Evolutionary conservation across 2,888 invertebrate species (phyloP).

Genomic region (Chromoteleia sp.): DNA sequence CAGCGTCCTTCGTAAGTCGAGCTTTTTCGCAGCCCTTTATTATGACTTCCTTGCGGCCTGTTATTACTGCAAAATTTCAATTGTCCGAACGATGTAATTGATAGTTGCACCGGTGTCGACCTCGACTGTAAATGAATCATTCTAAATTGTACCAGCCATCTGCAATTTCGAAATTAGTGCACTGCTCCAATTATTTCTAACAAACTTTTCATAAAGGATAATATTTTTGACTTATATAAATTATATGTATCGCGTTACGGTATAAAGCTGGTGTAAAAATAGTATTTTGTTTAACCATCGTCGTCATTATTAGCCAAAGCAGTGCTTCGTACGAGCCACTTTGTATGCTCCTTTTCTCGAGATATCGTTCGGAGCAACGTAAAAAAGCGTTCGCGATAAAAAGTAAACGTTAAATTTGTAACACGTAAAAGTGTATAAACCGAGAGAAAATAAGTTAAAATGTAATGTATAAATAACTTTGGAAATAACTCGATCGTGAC

Average conservation of each 20-base stretch:
- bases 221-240: constrained; percentile 30
- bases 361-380: background rate
- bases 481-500: constrained; percentile 48
- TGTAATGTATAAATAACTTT: constrained; percentile 51
- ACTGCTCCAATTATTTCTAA: constrained; percentile 48
- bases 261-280: background rate
- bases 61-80: constrained; percentile 70
- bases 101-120: constrained; percentile 56
- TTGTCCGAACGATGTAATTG: constrained; percentile 70
- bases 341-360: background rate
- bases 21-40: constrained; percentile 65
- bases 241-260: constrained; percentile 41
- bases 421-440: constrained; percentile 20
- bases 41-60: constrained; percentile 64
- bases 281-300: background rate
- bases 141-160: constrained; percentile 52
- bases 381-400: background rate
- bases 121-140: constrained; percentile 64
- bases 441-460: constrained; percentile 42
- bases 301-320: background rate
- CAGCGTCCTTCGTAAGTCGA: constrained; percentile 61
- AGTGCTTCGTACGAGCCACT: no score
- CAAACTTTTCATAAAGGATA: constrained; percentile 42
- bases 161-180: constrained; percentile 49
- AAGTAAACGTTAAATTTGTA: constrained; percentile 1